Evolutionary conservation across 2,797 vertebrate species (phyloP).

Genomic region (Tokudaia muenninki): DNA sequence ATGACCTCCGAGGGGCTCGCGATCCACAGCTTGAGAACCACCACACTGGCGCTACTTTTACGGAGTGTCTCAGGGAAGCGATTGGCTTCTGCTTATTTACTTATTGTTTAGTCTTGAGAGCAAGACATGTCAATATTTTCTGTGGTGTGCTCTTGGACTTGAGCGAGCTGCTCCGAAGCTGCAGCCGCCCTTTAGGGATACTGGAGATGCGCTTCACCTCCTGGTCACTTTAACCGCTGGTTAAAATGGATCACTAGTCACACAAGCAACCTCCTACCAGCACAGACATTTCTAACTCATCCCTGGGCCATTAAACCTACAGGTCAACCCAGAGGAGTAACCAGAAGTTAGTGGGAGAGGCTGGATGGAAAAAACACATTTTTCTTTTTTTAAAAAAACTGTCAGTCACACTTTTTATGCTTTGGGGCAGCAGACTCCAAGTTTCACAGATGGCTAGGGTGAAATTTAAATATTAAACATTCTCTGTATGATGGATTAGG

Average conservation of each 20-base stretch:
- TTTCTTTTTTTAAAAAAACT: neutral
- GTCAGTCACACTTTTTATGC: slow-evolving; percentile 7
- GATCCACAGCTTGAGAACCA: neutral
- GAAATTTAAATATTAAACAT: slow-evolving; percentile 34
- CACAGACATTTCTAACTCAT: slow-evolving; percentile 56
- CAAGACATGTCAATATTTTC: slow-evolving; percentile 33
- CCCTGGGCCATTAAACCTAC: neutral
- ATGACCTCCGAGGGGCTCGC: neutral
- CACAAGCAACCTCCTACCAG: slow-evolving; percentile 12
- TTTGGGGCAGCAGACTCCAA: slow-evolving; percentile 7
- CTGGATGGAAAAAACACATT: neutral
- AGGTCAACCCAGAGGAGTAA: neutral
- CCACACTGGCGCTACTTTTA: neutral
- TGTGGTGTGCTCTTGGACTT: slow-evolving; percentile 59
- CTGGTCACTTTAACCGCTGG: neutral
- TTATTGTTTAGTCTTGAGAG: slow-evolving; percentile 37
- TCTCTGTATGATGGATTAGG: slow-evolving; percentile 13
- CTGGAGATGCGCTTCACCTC: neutral
- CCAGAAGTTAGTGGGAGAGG: neutral
- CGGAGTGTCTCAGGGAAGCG: neutral
- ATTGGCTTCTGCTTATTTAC: neutral
- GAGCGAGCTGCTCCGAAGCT: neutral
- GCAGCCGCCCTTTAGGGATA: neutral
- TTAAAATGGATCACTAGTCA: neutral
- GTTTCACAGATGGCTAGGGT: slow-evolving; percentile 34